phyloP scores from a whole-genome alignment of 2,797 vertebrate genomes.

The Sebastes melanostomus region DNA sequence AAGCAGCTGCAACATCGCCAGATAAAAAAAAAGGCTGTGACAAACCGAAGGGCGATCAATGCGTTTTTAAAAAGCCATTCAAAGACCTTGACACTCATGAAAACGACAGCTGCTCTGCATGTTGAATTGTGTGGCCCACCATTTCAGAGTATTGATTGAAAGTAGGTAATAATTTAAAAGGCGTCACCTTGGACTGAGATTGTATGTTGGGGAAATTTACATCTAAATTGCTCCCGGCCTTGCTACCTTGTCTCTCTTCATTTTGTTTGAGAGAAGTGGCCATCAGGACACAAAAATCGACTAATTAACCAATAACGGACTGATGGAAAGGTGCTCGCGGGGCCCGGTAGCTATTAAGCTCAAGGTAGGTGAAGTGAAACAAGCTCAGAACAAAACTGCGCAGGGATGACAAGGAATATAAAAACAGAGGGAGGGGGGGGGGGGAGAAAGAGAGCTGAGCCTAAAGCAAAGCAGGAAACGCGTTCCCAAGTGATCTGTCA shows the following conservation, averaged over 20 bases:
- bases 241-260: conserved; percentile 58
- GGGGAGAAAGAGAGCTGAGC: conserved; percentile 34
- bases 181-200: conserved; percentile 60
- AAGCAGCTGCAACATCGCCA: background rate
- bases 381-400: conserved; percentile 41
- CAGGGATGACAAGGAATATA: conserved; percentile 33
- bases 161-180: conserved; percentile 52
- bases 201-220: conserved; percentile 65
- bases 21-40: background rate
- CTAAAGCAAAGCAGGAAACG: conserved; percentile 51
- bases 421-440: background rate
- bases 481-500: conserved; percentile 66
- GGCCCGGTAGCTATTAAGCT: conserved; percentile 50
- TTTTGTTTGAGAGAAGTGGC: conserved; percentile 45
- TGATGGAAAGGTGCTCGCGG: conserved; percentile 28
- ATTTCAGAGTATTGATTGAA: conserved; percentile 52
- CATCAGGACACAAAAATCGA: conserved; percentile 40
- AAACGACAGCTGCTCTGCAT: conserved; percentile 39
- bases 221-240: conserved; percentile 67
- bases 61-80: conserved; percentile 22
- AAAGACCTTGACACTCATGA: conserved; percentile 29
- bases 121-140: conserved; percentile 10
- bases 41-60: conserved; percentile 38
- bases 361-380: conserved; percentile 53
- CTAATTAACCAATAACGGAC: conserved; percentile 57